Base-by-base conservation (phyloP, 2,797 vertebrate species). In the Sebastes kiyomatsui region DNA sequence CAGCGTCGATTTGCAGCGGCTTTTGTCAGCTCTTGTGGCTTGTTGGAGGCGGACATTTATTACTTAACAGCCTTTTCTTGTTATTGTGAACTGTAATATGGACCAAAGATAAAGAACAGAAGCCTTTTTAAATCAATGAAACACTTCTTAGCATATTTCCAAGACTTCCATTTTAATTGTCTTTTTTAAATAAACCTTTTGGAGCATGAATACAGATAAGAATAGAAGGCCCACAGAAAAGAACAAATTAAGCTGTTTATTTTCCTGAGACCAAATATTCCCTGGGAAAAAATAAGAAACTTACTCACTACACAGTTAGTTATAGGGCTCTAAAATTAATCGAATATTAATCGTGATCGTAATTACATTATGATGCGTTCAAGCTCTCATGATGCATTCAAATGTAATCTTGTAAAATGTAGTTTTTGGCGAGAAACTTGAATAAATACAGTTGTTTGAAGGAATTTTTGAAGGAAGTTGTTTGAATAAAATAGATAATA, bases 1-100 rank as follows among this genome's bases (percentile, higher is more conserved):
- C 79, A 54, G 52, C 46, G 72, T 65, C 84, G 83, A 49, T 75
- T 81, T 86, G 49, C 54, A 18, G 32, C 11, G 9, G 20, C 35
- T 67, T 73, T 67, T 85, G 80, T 80, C 56, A 28, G 55, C 27
- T 81, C 38, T 64, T 20, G 6, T 61, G 22, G 69, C 72, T 65
- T 73, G 23, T 64, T 69, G 46, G 60, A 79, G 69, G 58, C 46
- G 38, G 72, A 67, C 64, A 54, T 79, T 71, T 80, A 27, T 69
- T 67, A 22, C 32, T 71, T n/a, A 13, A 18, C 30, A 32, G 72
- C 22, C 54, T 68, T 75, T 65, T 85, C 16, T 42, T 32, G 55
- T 61, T 52, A 33, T 5, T 5, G 52, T 72, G 25, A 64, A 66
- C 54, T 55, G 13, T 54, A 54, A 28, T 54, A 5, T 3, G 38